Evolutionary conservation across 2,113 vertebrate species (phyloP).

Genomic region (Hippolais icterina): DNA sequence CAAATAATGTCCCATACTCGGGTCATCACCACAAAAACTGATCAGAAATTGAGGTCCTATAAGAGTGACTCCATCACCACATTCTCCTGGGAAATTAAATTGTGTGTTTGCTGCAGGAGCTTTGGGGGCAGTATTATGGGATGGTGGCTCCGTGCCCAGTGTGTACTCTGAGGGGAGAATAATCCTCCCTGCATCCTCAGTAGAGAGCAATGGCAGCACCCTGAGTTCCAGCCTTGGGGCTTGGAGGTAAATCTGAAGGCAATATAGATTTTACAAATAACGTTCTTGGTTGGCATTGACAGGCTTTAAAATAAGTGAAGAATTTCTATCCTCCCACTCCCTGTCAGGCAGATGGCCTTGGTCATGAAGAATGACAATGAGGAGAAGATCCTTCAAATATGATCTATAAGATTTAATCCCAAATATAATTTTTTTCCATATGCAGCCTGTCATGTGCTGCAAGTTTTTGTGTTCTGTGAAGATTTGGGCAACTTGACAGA

Average conservation of each 20-base stretch:
- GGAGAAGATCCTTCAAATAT: slow-evolving; percentile 18
- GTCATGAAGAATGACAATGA: slow-evolving; percentile 5
- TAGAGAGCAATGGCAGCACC: neutral
- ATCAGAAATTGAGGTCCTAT: neutral
- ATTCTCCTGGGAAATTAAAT: fast-evolving
- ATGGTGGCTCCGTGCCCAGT: neutral
- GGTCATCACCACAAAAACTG: neutral
- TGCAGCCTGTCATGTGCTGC: neutral
- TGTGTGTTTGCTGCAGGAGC: neutral
- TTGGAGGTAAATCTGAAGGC: neutral
- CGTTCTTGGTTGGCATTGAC: neutral
- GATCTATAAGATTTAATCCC: slow-evolving; percentile 14
- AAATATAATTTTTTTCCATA: neutral
- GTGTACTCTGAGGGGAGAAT: fast-evolving
- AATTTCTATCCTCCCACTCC: slow-evolving; percentile 27
- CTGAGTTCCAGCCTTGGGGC: neutral
- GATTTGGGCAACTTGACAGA: neutral
- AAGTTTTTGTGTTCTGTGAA: neutral
- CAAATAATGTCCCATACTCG: fast-evolving
- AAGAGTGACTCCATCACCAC: fast-evolving
- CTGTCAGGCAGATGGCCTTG: slow-evolving; percentile 31
- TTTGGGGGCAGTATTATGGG: neutral
- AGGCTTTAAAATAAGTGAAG: neutral
- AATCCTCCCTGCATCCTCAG: neutral
- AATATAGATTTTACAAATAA: neutral